A percentile compares a stretch with the other conserved stretches of the same genome.
These are phyloP conservation scores for Sebastes iracundus DNA, from an alignment of 2,797 vertebrate genomes.

Conservation along the genomic window DNA sequence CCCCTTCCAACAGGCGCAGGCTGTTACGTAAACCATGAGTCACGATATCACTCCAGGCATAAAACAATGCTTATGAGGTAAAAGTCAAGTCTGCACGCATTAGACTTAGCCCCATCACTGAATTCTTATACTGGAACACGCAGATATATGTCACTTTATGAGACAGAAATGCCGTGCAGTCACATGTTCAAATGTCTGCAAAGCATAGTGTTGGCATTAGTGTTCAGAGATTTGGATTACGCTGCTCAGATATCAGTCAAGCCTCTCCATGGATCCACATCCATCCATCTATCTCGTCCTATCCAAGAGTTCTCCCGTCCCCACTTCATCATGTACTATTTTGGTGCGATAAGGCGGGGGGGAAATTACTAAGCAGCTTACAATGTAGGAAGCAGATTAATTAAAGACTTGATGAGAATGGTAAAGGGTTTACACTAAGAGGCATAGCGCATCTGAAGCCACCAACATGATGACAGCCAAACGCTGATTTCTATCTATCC, in stretches of 20 bases:
- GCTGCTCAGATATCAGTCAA: conserved; percentile 54
- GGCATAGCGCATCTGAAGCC: conserved; percentile 61
- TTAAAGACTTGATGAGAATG: conserved; percentile 78
- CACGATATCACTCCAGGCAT: conserved; percentile 71
- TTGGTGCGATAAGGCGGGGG: conserved; percentile 65
- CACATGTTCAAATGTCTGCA: conserved; percentile 39
- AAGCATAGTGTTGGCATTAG: conserved; percentile 20
- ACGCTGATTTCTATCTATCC: conserved; percentile 54
- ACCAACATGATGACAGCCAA: conserved; percentile 53
- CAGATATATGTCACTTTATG: conserved; percentile 35
- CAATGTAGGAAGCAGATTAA: conserved; percentile 78
- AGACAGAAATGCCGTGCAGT: conserved; percentile 14
- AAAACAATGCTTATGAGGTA: conserved; percentile 76
- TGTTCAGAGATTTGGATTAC: conserved; percentile 54
- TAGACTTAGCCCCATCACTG: conserved; percentile 27
- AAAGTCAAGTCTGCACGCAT: conserved; percentile 69
- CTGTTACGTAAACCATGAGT: conserved; percentile 79
- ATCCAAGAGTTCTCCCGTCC: conserved; percentile 39
- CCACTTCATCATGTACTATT: conserved; percentile 63
- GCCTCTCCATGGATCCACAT: conserved; percentile 41
- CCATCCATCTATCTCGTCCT: conserved; percentile 25
- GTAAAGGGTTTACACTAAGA: conserved; percentile 76
- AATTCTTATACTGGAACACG: conserved; percentile 34
- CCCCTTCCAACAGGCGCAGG: conserved; percentile 56
- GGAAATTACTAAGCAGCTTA: conserved; percentile 75